A percentile compares a stretch with the other conserved stretches of the same genome.
Conservation (phyloP, 2,888 invertebrate genomes). For the Lypha dubia region DNA sequence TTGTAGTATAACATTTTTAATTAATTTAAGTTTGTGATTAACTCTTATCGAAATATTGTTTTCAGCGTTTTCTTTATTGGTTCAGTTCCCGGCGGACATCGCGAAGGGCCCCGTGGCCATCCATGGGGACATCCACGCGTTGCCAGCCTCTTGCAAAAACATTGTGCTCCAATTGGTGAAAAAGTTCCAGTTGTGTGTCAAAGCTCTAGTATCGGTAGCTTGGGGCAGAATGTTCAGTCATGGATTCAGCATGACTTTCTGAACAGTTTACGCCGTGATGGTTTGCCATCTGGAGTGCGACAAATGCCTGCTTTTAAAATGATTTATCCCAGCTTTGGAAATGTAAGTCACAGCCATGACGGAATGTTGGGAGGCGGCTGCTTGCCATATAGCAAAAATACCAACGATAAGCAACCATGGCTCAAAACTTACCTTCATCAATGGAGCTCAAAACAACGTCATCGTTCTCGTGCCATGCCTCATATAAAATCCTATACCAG, state of each 20-base stretch:
- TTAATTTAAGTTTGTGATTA: background rate
- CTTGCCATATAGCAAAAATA: slow-evolving; percentile 91
- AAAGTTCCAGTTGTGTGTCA: slow-evolving; percentile 92
- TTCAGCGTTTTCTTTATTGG: slow-evolving; percentile 92
- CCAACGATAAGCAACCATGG: slow-evolving; percentile 93
- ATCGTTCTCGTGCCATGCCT: slow-evolving; percentile 94
- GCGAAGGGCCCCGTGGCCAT: slow-evolving; percentile 84
- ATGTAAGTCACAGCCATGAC: slow-evolving; percentile 93
- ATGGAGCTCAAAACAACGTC: slow-evolving; percentile 90
- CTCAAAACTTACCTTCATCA: slow-evolving; percentile 89
- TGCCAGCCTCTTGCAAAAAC: slow-evolving; percentile 86
- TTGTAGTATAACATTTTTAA: background rate
- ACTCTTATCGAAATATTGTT: background rate
- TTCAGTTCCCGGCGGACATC: slow-evolving; percentile 93
- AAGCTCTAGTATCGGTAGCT: slow-evolving; percentile 95
- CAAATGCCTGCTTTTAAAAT: slow-evolving; percentile 85
- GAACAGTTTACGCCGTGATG: slow-evolving; percentile 85
- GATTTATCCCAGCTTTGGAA: slow-evolving; percentile 91
- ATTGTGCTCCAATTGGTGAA: slow-evolving; percentile 85
- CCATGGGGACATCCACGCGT: slow-evolving; percentile 87
- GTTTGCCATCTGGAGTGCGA: slow-evolving; percentile 84
- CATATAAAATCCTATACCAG: slow-evolving; percentile 97
- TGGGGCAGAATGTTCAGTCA: slow-evolving; percentile 87
- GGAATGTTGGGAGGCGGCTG: slow-evolving; percentile 93
- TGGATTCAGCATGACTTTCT: slow-evolving; percentile 93